A percentile compares a stretch with the other conserved stretches of the same genome.
phyloP scores from a whole-genome alignment of 2,113 vertebrate species.

The Dermatemys mawii region DNA sequence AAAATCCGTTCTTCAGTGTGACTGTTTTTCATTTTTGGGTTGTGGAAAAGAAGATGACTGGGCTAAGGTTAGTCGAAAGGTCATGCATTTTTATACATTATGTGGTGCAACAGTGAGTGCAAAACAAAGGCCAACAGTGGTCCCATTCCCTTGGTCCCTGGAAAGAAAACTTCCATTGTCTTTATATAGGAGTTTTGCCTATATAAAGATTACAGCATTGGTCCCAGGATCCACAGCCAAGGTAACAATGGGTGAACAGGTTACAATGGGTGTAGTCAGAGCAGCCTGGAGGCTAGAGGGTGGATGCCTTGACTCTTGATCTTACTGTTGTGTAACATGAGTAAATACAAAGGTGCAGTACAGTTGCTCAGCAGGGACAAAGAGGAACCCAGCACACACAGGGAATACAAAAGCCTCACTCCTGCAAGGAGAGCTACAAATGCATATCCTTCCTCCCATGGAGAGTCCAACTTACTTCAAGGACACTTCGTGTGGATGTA shows the following conservation, averaged over 20 bases:
- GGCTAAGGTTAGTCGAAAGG: constrained; percentile 5
- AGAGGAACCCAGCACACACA: not conserved
- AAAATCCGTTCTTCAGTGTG: not conserved
- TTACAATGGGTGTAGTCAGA: constrained; percentile 45
- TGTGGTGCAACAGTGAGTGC: not conserved
- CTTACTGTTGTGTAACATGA: constrained; percentile 49
- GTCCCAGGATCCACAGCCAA: constrained; percentile 44
- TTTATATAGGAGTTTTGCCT: constrained; percentile 26
- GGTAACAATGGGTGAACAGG: constrained; percentile 32
- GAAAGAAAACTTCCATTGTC: constrained; percentile 20
- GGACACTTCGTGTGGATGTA: fast-evolving
- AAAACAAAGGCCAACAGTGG: not conserved
- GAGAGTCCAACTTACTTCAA: not conserved
- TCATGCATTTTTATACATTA: not conserved
- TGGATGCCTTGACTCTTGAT: not conserved
- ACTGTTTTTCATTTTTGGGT: not conserved
- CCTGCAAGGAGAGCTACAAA: not conserved
- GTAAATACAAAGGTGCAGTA: constrained; percentile 19
- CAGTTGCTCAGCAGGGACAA: not conserved
- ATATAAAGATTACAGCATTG: constrained; percentile 18
- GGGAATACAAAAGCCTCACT: not conserved
- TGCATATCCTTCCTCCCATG: fast-evolving
- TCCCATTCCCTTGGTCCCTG: constrained; percentile 1
- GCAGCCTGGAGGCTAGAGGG: not conserved
- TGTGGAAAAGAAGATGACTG: not conserved